Evolutionary conservation across 2,888 invertebrate species (phyloP).

Genomic region (Pediacus dermestoides): DNA sequence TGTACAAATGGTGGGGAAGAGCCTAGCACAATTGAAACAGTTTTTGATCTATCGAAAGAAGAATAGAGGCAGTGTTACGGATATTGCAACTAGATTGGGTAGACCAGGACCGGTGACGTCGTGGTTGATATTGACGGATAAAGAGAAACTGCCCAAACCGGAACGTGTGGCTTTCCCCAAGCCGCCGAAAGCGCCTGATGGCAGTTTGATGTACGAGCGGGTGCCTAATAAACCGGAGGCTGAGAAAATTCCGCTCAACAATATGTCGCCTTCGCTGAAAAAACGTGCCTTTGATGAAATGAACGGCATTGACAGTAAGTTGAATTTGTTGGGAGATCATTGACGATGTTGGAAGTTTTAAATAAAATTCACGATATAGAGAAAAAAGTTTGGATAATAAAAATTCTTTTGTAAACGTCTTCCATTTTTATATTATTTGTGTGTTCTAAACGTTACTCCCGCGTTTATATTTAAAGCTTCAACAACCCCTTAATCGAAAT

Average conservation of each 20-base stretch:
- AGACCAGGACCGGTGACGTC: conserved; percentile 56
- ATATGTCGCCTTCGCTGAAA: conserved; percentile 64
- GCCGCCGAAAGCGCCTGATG: conserved; percentile 87
- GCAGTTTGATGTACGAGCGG: conserved; percentile 82
- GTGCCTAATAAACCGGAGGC: conserved; percentile 74
- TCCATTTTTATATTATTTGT: too few species aligned
- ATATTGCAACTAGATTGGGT: conserved; percentile 68
- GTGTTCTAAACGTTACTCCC: too few species aligned
- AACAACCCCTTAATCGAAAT: too few species aligned
- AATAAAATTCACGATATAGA: too few species aligned
- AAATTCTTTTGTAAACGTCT: too few species aligned
- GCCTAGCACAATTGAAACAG: conserved; percentile 55
- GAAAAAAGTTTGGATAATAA: too few species aligned
- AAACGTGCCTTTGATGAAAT: conserved; percentile 85
- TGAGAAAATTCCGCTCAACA: conserved; percentile 62
- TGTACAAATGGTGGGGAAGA: conserved; percentile 55
- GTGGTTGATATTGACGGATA: conserved; percentile 72
- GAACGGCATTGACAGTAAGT: conserved; percentile 85
- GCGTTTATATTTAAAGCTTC: too few species aligned
- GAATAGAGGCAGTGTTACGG: conserved; percentile 65
- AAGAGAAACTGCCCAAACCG: conserved; percentile 74
- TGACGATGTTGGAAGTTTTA: too few species aligned
- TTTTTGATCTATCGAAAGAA: conserved; percentile 56
- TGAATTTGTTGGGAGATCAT: conserved; percentile 1
- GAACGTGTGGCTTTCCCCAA: conserved; percentile 82